Base-by-base conservation (phyloP, 2,888 invertebrate species). In the Unio pictorum region DNA sequence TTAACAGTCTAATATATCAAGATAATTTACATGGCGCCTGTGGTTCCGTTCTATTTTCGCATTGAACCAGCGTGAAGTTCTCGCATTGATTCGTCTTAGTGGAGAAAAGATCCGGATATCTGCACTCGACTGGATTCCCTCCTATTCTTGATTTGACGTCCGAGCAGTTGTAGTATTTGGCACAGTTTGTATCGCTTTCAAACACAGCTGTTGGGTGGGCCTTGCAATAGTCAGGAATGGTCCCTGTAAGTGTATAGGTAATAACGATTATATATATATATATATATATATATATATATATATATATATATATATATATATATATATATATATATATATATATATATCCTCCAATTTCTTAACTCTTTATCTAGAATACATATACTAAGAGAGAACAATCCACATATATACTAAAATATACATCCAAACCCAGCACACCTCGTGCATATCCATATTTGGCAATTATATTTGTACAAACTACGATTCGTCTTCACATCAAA, bases 41-140 rank as follows among this genome's bases (percentile, higher is more conserved):
- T 3, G 77, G 78, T 61, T 77, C 79, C 59, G 55, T 72, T 56
- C 76, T 71, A 23, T 69, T 71, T 30, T 71, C 69, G 71, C 81
- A 81, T 11, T 71, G 63, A 4, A 81, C 81, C 8, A 71, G 70
- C 17, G 73, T 73, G 64, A 78, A 78, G 55, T 72, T 71, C 59
- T 72, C 68, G 66, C 81, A 81, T 15, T 69, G 61, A 69, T 68
- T 72, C 17, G 73, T 72, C 17, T 60, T 66, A n/a, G 71, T 72
- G 17, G 77, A 77, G 66, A 79, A 81, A 56, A 81, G 69, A 45
- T 81, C 77, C 20, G 79, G 79, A 61, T 79, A 79, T 23, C 64
- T 68, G 57, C 79, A 79, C 61, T 79, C 79, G 15, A 64, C 15
- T 45, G 61, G 62, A 28, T 60, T n/a, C 54, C 62, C 34, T 7